Evolutionary conservation across 2,113 vertebrate genomes (phyloP), one percentile per base, ranked within the genome.

Genomic region (Tragelaphus strepsiceros): DNA sequence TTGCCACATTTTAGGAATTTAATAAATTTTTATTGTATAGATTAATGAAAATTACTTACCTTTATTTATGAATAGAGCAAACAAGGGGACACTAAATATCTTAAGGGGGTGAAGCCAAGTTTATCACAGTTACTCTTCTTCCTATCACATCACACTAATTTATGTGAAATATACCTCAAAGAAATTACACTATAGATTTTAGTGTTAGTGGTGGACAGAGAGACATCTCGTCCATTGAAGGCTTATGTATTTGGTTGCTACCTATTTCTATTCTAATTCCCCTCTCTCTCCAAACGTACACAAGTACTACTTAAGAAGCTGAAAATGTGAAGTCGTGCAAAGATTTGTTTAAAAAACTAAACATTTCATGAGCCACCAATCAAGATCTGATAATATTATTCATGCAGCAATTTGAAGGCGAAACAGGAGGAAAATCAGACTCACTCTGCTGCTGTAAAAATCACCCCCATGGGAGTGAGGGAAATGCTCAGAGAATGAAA

Each of bases 371-470:
- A 95, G 86, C 39, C 43, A 80, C 81, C 80, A 77, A 19, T 92
- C 91, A 97, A 90, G 32, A 96, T 56, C 80, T 84, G 91, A 64
- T 91, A 91, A 90, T 61, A 86, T 95, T 90, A 90, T 96, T 92
- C 97, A 81, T 22, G 32, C 59, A 88, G 94, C 59, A 96, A 90
- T 88, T 95, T 97, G 92, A 93, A 93, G 96, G 64, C 13, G 59
- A 96, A 96, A 83, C 86, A 62, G 94, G 95, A 97, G 90, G 97
- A 89, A 94, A 85, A 94, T 91, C 53, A 96, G 89, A 81, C 28
- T 2, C 32, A 22, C 51, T 96, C 58, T 88, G 74, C 64, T 32
- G 15, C 87, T 88, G 87, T 51, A 28, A 64, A 96, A 93, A 78
- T 91, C 56, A 91, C 58, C 39, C 95, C 39, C 91, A 5, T 4